phyloP scores from a whole-genome alignment of 2,113 vertebrate genomes.

The Jaculus jaculus region DNA sequence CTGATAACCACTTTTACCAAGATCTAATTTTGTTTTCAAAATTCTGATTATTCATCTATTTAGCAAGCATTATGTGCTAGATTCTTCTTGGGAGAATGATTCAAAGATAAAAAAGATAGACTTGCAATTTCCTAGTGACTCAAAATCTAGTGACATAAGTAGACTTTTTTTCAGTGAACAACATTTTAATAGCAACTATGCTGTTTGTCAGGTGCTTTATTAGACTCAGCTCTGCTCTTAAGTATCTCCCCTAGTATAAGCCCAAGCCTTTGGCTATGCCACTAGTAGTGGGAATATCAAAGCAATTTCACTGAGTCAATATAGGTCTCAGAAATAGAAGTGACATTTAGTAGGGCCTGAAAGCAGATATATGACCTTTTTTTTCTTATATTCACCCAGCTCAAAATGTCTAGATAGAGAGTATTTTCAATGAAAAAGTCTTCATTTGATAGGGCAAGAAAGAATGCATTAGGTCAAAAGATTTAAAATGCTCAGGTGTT shows the following conservation, averaged over 20 bases:
- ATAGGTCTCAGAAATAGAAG: background rate
- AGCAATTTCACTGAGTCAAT: background rate
- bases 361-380: background rate
- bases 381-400: background rate
- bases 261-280: background rate
- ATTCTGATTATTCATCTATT: background rate
- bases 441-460: background rate
- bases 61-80: background rate
- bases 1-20: background rate
- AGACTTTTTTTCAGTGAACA: conserved; percentile 16
- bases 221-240: background rate
- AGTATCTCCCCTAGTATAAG: background rate
- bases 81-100: background rate
- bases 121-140: background rate
- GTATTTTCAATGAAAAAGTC: background rate
- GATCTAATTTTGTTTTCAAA: background rate
- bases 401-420: background rate
- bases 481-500: background rate
- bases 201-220: background rate
- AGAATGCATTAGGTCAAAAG: background rate
- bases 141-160: background rate
- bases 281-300: background rate
- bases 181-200: background rate
- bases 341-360: background rate
- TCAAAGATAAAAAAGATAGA: background rate